These are phyloP conservation scores for Aix galericulata DNA, from an alignment of 2,113 vertebrate species.

Conservation along the genomic window DNA sequence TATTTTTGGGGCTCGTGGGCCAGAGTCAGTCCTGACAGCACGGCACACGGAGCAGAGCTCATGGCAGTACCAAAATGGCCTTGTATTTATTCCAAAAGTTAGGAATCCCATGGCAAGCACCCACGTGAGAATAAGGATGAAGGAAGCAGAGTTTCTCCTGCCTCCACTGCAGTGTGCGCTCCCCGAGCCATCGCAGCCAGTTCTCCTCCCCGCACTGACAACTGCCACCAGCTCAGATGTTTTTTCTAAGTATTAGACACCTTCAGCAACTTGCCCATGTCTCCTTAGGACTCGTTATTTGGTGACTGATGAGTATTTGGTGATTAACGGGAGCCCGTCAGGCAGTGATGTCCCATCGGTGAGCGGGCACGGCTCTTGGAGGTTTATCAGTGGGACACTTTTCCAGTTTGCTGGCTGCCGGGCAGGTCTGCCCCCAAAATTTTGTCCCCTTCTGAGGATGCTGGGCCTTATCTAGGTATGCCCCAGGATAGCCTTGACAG, in stretches of 20 bases:
- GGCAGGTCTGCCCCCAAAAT: not conserved
- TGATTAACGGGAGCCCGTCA: not conserved
- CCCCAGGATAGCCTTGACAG: not conserved
- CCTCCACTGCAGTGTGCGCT: accelerated
- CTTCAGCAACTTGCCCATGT: accelerated
- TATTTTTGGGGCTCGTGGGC: accelerated
- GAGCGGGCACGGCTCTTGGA: not conserved
- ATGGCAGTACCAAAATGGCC: not conserved
- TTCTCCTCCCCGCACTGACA: accelerated
- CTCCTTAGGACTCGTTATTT: not conserved
- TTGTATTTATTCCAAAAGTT: accelerated
- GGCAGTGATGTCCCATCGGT: accelerated
- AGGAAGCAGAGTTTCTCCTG: not conserved
- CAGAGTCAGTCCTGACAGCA: not conserved
- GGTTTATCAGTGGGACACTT: accelerated
- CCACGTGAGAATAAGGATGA: accelerated
- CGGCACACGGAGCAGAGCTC: accelerated
- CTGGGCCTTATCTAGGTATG: not conserved
- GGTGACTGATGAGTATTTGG: too few species aligned
- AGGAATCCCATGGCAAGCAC: not conserved
- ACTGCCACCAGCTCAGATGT: not conserved
- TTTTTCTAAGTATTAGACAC: not conserved
- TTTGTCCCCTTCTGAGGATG: not conserved
- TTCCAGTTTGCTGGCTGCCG: not conserved
- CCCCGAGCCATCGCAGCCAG: accelerated